Conservation (phyloP, 2,113 vertebrate genomes). For the Sinocyclocheilus anophthalmus region DNA sequence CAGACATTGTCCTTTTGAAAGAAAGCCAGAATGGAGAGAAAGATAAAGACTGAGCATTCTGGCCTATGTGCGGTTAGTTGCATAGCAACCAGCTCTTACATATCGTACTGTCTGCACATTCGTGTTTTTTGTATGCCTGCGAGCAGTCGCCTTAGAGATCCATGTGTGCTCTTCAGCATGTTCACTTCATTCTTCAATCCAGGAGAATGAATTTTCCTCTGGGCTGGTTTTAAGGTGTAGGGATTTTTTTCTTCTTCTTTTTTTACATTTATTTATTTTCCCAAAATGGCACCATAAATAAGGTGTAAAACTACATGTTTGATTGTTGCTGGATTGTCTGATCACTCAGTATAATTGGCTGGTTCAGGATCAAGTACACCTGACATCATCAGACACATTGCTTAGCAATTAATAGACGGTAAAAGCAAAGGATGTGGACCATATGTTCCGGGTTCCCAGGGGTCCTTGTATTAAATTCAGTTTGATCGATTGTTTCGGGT, state of each 20-base stretch:
- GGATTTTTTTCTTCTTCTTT: neutral
- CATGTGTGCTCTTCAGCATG: neutral
- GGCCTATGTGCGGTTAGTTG: slow-evolving; percentile 58
- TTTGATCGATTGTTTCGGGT: neutral
- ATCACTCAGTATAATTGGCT: neutral
- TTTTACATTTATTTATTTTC: neutral
- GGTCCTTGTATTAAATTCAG: neutral
- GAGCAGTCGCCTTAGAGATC: slow-evolving; percentile 11
- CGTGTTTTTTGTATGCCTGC: slow-evolving; percentile 39
- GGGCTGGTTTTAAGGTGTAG: neutral
- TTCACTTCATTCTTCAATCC: slow-evolving; percentile 31
- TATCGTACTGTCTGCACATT: slow-evolving; percentile 58
- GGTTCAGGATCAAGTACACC: neutral
- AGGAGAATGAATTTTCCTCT: slow-evolving; percentile 4
- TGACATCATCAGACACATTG: too few species aligned
- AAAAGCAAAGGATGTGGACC: neutral
- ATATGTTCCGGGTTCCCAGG: neutral
- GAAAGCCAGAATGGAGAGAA: slow-evolving; percentile 15
- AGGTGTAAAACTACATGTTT: neutral
- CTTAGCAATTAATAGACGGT: neutral
- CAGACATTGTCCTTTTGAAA: slow-evolving; percentile 52
- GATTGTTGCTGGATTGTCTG: neutral
- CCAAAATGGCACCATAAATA: neutral
- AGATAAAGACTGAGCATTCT: slow-evolving; percentile 27
- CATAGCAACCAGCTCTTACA: slow-evolving; percentile 63